Evolutionary conservation across 1,140 invertebrate species (phyloP).

Genomic region (Drosophila nannoptera): DNA sequence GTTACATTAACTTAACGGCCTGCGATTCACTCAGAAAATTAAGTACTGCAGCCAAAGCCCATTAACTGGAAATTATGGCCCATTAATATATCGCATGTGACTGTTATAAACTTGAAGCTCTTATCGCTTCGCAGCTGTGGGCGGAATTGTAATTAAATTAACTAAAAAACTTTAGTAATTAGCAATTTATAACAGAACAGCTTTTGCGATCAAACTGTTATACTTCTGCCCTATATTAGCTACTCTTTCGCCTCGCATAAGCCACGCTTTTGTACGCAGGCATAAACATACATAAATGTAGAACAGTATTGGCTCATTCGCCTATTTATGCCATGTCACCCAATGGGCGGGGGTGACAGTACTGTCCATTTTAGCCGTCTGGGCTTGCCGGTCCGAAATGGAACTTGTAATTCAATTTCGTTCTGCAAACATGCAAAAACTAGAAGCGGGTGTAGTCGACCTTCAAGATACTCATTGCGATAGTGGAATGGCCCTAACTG

Average conservation of each 20-base stretch:
- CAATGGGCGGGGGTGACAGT: conserved; percentile 12
- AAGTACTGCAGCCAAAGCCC: too few relatives aligned
- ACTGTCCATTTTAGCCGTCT: conserved; percentile 36
- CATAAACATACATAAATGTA: neutral
- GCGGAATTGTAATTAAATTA: too few relatives aligned
- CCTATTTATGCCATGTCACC: conserved; percentile 41
- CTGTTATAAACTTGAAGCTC: neutral
- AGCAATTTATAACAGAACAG: neutral
- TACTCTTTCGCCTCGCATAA: conserved; percentile 1
- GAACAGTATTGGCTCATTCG: conserved; percentile 21
- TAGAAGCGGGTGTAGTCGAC: neutral
- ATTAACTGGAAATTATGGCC: too few relatives aligned
- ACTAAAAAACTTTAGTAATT: too few relatives aligned
- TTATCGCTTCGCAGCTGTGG: neutral
- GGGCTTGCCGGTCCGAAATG: conserved; percentile 26
- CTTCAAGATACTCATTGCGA: neutral
- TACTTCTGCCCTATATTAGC: neutral
- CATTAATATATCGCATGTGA: too few relatives aligned
- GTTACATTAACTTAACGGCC: too few relatives aligned
- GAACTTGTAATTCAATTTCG: conserved; percentile 62
- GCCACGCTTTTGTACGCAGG: neutral
- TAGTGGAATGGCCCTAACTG: neutral
- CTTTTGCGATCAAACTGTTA: neutral
- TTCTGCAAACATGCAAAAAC: conserved; percentile 24
- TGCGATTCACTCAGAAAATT: too few relatives aligned